These are phyloP conservation scores for Chrysemys picta DNA, from an alignment of 2,113 vertebrate genomes.

Conservation along the genomic window DNA sequence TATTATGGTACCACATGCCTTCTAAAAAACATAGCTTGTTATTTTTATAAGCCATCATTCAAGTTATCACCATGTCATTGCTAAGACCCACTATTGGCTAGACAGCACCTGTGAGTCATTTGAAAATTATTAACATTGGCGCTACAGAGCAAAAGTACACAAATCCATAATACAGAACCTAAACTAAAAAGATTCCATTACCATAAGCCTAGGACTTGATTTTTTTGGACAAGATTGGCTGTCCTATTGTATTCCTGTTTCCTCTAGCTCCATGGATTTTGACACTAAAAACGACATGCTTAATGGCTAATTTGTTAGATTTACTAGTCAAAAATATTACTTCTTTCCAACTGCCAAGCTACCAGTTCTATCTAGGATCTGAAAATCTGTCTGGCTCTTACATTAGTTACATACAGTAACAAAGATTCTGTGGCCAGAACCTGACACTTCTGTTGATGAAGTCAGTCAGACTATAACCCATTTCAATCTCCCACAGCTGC, in stretches of 20 bases:
- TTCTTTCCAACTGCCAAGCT: not conserved
- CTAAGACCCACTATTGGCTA: not conserved
- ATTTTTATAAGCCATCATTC: not conserved
- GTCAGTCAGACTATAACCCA: not conserved
- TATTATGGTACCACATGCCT: rapidly evolving
- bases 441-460: not conserved
- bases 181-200: not conserved
- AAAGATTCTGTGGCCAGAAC: not conserved
- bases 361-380: not conserved
- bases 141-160: not conserved
- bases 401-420: not conserved
- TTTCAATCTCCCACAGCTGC: too few relatives aligned
- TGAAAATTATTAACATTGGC: not conserved
- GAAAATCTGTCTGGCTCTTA: not conserved
- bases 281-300: rapidly evolving
- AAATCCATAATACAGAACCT: not conserved
- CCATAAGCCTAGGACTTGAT: not conserved
- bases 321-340: not conserved
- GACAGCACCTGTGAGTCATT: not conserved
- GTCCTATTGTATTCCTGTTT: not conserved
- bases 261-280: not conserved
- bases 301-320: not conserved
- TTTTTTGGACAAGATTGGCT: not conserved
- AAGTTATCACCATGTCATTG: not conserved
- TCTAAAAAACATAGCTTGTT: not conserved